phyloP scores from a whole-genome alignment of 2,888 invertebrate species.

The Helobdella robusta region DNA sequence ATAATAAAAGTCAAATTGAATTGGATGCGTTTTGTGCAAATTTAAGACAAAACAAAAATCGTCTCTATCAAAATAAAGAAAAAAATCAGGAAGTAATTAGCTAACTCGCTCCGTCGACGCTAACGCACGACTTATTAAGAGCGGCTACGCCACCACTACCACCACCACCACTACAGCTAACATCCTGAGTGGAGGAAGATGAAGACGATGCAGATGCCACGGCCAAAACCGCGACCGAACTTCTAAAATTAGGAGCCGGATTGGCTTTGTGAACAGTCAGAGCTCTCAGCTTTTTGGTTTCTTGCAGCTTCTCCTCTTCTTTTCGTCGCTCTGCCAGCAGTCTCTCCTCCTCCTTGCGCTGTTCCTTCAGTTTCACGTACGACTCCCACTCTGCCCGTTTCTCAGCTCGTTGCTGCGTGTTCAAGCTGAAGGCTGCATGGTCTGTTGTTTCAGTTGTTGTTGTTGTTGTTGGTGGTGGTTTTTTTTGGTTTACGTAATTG shows the following conservation, averaged over 20 bases:
- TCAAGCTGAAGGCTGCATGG: not conserved
- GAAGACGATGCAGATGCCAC: no score
- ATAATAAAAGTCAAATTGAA: no score
- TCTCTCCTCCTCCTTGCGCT: not conserved
- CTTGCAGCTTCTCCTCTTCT: not conserved
- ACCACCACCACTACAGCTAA: not conserved
- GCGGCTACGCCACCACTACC: not conserved
- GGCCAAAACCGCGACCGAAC: no score
- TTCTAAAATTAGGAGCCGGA: slow-evolving; percentile 10
- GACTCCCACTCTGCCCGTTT: slow-evolving; percentile 12
- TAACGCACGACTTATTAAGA: not conserved
- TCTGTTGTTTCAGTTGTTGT: no score
- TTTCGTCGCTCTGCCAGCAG: not conserved
- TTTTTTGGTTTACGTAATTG: no score
- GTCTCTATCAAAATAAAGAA: no score
- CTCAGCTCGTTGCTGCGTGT: slow-evolving; percentile 12
- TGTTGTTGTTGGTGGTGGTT: no score
- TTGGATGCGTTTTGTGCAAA: no score
- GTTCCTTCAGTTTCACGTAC: slow-evolving; percentile 3
- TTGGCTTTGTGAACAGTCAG: not conserved
- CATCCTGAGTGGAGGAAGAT: no score
- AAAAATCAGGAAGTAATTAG: no score
- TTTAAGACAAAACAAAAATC: no score
- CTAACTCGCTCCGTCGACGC: not conserved
- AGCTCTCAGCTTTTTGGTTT: slow-evolving; percentile 7